Conservation (phyloP, 2,797 vertebrate genomes). For the Buceros bicornis region DNA sequence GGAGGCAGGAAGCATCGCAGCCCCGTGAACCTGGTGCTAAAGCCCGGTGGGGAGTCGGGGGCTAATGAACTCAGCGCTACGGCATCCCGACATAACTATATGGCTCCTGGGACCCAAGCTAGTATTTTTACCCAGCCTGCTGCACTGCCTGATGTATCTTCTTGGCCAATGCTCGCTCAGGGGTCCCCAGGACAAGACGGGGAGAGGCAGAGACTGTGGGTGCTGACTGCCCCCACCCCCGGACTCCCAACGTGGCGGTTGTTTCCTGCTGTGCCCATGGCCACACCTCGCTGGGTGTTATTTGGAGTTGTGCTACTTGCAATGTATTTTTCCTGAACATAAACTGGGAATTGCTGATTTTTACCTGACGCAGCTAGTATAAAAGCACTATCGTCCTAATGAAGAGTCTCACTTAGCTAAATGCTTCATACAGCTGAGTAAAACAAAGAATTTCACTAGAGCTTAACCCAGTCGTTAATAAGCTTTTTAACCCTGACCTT, state of each 20-base stretch:
- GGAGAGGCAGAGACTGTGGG: neutral
- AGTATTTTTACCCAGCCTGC: neutral
- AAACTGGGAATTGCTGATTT: conserved; percentile 61
- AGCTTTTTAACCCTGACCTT: conserved; percentile 81
- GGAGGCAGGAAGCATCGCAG: neutral
- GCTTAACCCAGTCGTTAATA: conserved; percentile 80
- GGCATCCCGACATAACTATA: neutral
- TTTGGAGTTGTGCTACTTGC: neutral
- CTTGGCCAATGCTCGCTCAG: neutral
- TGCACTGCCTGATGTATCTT: neutral
- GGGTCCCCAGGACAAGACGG: neutral
- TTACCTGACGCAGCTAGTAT: conserved; percentile 41
- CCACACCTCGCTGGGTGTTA: neutral
- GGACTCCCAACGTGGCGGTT: neutral
- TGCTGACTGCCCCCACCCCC: neutral
- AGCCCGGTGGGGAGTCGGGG: neutral
- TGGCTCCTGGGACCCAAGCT: neutral
- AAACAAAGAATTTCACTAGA: conserved; percentile 73
- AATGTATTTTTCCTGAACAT: conserved; percentile 34
- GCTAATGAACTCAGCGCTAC: neutral
- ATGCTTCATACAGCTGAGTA: conserved; percentile 74
- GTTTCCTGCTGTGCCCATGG: accelerated
- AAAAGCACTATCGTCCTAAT: conserved; percentile 67
- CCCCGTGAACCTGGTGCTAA: neutral
- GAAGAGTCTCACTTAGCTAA: conserved; percentile 75